Percentiles rank a stretch among this genome's conserved stretches.
Conservation (phyloP, 2,113 vertebrate species). For the Lampris incognitus region DNA sequence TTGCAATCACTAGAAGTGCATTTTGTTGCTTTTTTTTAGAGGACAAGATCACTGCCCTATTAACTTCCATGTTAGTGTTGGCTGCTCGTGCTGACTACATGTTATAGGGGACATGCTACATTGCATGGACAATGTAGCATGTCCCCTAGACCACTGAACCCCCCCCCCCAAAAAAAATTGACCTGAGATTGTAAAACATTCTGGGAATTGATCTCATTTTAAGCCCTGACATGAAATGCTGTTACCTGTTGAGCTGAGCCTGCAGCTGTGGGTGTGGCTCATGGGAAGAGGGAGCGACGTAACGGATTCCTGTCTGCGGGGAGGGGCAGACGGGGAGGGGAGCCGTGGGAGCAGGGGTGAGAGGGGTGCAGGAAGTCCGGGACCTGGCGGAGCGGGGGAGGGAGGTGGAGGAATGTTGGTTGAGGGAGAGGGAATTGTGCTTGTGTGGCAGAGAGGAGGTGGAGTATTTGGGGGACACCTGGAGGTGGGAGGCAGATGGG, state of each 20-base stretch:
- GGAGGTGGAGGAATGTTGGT: slow-evolving; percentile 72
- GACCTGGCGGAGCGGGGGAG: slow-evolving; percentile 69
- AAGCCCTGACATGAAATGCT: neutral
- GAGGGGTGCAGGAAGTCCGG: slow-evolving; percentile 78
- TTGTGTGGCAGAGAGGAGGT: slow-evolving; percentile 79
- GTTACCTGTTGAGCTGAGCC: slow-evolving; percentile 76
- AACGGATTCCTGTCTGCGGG: slow-evolving; percentile 76
- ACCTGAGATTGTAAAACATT: too few species aligned
- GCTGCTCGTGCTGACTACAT: too few species aligned
- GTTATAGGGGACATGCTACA: too few species aligned
- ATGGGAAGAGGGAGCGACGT: slow-evolving; percentile 75
- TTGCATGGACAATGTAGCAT: too few species aligned
- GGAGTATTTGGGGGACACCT: slow-evolving; percentile 72
- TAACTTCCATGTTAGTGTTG: too few species aligned
- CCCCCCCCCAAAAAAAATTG: too few species aligned
- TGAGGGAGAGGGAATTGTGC: slow-evolving; percentile 71
- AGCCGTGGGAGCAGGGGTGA: slow-evolving; percentile 75
- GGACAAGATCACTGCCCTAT: too few species aligned
- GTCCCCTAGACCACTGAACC: too few species aligned
- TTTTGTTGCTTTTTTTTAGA: too few species aligned
- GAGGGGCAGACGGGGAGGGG: slow-evolving; percentile 80
- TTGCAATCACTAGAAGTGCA: too few species aligned
- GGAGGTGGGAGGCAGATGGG: slow-evolving; percentile 66
- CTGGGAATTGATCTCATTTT: too few species aligned
- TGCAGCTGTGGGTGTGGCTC: slow-evolving; percentile 72